Conservation (phyloP, 1,140 invertebrate species). For the Platyscapa corneri region DNA sequence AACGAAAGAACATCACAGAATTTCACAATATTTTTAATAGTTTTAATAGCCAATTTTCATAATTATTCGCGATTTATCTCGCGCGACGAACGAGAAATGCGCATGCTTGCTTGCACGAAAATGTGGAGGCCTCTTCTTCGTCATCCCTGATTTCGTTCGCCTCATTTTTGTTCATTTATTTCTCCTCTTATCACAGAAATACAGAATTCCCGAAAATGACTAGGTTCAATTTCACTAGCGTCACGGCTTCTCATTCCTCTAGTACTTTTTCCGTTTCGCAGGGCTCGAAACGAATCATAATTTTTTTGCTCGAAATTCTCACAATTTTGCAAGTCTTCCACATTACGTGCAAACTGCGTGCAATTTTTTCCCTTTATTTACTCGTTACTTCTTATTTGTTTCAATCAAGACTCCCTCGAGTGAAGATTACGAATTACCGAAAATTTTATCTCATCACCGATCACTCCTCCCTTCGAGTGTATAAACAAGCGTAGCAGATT, state of each 20-base stretch:
- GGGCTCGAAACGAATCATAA: constrained; percentile 49
- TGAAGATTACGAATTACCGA: constrained; percentile 14
- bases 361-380: constrained; percentile 35
- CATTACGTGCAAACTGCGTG: constrained; percentile 59
- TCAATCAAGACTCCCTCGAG: constrained; percentile 12
- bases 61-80: constrained; percentile 46
- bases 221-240: constrained; percentile 71
- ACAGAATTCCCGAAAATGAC: constrained; percentile 72
- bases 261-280: constrained; percentile 42
- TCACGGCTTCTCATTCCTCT: constrained; percentile 33
- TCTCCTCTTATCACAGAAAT: constrained; percentile 71
- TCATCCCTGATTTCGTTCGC: constrained; percentile 44
- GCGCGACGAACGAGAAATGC: neutral
- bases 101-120: constrained; percentile 45
- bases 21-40: constrained; percentile 66
- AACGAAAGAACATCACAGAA: constrained; percentile 75
- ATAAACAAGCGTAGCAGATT: constrained; percentile 53
- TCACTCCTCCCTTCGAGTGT: constrained; percentile 46
- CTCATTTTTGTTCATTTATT: constrained; percentile 49
- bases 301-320: constrained; percentile 43
- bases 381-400: constrained; percentile 26
- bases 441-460: constrained; percentile 45
- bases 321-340: constrained; percentile 54
- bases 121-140: constrained; percentile 53
- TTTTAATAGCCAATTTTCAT: constrained; percentile 58